Conservation (phyloP, 2,888 invertebrate genomes). For the Eustalomyia histrio region DNA sequence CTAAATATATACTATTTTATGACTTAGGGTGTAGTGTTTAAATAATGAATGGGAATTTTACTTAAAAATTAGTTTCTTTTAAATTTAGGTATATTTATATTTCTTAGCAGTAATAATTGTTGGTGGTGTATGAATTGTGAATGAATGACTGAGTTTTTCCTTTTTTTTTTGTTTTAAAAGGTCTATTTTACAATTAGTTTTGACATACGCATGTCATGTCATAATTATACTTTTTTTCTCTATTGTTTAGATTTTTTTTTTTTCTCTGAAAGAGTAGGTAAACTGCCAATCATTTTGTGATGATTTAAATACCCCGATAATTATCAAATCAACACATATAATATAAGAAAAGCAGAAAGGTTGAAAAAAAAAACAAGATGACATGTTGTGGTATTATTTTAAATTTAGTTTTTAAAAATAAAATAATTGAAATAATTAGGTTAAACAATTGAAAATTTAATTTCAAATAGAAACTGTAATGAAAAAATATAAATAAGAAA, state of each 20-base stretch:
- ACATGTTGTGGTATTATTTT: conserved; percentile 5
- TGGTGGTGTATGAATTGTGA: not conserved
- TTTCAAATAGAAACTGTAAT: no score
- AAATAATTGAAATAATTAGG: not conserved
- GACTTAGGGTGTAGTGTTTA: not conserved
- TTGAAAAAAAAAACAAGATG: not conserved
- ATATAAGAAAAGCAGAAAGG: not conserved
- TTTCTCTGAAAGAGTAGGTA: conserved; percentile 23
- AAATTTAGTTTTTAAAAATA: not conserved
- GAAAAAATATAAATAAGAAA: no score
- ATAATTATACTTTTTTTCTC: conserved; percentile 55
- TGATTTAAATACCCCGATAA: conserved; percentile 51
- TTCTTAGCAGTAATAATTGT: conserved; percentile 9
- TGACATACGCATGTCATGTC: conserved; percentile 60
- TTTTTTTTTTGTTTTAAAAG: not conserved
- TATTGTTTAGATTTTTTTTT: not conserved
- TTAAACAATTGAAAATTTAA: not conserved
- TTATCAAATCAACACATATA: conserved; percentile 64
- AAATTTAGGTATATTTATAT: not conserved
- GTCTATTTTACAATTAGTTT: conserved; percentile 51
- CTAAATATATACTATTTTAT: conserved; percentile 9
- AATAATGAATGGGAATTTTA: not conserved
- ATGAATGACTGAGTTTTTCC: conserved; percentile 7
- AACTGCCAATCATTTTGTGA: conserved; percentile 56
- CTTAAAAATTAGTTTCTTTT: not conserved